Conservation (phyloP, 2,888 invertebrate species). For the Orgyia antiqua region DNA sequence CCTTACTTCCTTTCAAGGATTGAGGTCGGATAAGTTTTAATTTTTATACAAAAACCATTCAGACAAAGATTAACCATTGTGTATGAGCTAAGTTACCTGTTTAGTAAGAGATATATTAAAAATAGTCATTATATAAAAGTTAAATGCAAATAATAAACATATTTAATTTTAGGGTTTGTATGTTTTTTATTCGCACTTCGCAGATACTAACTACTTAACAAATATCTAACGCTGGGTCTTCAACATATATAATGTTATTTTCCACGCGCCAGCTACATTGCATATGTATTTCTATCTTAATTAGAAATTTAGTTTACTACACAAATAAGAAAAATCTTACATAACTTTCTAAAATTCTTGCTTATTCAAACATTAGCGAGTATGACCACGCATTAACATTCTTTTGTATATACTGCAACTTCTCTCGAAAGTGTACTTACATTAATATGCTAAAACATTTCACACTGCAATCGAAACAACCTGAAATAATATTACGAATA, state of each 20-base stretch:
- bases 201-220: neutral
- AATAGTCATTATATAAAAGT: no score
- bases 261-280: conserved; percentile 10
- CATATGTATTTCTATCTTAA: conserved; percentile 20
- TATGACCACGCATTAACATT: conserved; percentile 28
- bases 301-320: conserved; percentile 23
- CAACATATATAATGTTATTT: conserved; percentile 8
- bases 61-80: no score
- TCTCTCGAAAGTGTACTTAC: conserved; percentile 9
- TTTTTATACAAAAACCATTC: no score
- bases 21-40: no score
- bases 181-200: no score
- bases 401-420: conserved; percentile 9
- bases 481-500: conserved; percentile 17
- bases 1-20: no score
- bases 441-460: conserved; percentile 8
- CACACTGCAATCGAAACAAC: conserved; percentile 6
- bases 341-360: conserved; percentile 30
- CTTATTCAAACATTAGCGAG: conserved; percentile 19
- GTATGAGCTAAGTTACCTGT: no score
- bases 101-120: no score
- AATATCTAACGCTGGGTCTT: neutral
- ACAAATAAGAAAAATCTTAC: conserved; percentile 27
- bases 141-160: no score
- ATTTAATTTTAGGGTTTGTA: no score